Base-by-base conservation (phyloP, 2,113 vertebrate genomes). In the Xiphorhynchus elegans region DNA sequence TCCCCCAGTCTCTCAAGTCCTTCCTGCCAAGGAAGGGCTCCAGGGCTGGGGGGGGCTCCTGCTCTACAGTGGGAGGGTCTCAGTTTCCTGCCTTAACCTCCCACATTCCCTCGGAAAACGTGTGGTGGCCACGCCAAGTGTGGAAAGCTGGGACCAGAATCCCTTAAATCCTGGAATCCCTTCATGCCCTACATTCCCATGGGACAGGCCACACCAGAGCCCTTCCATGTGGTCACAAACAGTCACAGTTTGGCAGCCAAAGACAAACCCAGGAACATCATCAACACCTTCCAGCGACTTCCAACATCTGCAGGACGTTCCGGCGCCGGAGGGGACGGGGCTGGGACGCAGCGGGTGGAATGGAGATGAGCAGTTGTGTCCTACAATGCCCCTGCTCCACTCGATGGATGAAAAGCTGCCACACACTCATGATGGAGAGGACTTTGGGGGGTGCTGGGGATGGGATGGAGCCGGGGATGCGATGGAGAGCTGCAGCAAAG, bases 401-500 rank as follows among this genome's bases (percentile, higher is more conserved):
- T 11, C 23, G 39, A 89, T 10, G 4, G 84, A 94, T 92, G 95
- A 50, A 46, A 31, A 91, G 62, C 64, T 37, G 76, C 79, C 90
- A 44, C 86, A 53, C 85, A 47, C 17, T 52, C 12, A 74, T 7
- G 63, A 96, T 90, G 95, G 78, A 80, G 59, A 59, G 91, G 93
- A 52, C 76, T 74, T 13, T 49, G 89, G 87, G 68, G 66, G 74
- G 28, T 84, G 85, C 79, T 42, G 62, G 73, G 63, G 66, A 18
- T 87, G 94, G 49, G 69, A 91, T 96, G 94, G 91, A 93, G 84
- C 85, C 44, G 42, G 78, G 91, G 47, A 87, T 94, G 92, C 10
- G 20, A 96, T 94, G 95, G 84, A 82, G 80, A 86, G 92, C 90
- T 37, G 90, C 84, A 39, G 95, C 88, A 24, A 68, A 82, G 90